Conservation (phyloP, 2,888 invertebrate species). For the Sepiola atlantica region DNA sequence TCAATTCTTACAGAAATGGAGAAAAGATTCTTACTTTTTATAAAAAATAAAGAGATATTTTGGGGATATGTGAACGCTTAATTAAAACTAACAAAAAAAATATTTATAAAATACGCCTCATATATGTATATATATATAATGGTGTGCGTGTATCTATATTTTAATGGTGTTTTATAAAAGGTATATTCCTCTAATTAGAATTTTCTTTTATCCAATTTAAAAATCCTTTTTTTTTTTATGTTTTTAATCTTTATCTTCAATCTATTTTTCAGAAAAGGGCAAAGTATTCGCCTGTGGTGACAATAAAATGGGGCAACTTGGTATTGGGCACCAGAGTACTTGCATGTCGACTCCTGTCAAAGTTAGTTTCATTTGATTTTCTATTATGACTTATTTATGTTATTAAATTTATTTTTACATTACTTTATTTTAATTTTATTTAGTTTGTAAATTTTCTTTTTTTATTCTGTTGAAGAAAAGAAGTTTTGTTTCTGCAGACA, state of each 20-base stretch:
- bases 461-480: too few relatives aligned
- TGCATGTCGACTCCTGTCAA: conserved; percentile 76
- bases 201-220: background rate
- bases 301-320: conserved; percentile 93
- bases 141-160: too few relatives aligned
- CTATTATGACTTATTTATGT: background rate
- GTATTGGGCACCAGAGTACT: conserved; percentile 82
- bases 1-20: too few relatives aligned
- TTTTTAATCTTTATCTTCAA: conserved; percentile 65
- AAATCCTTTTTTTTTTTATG: background rate
- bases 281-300: conserved; percentile 92
- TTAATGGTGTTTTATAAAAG: too few relatives aligned
- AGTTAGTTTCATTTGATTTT: conserved; percentile 64
- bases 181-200: too few relatives aligned
- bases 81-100: too few relatives aligned
- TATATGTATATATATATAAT: too few relatives aligned
- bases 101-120: too few relatives aligned
- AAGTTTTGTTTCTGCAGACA: too few relatives aligned
- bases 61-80: too few relatives aligned
- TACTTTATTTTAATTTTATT: background rate
- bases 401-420: background rate
- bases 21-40: too few relatives aligned
- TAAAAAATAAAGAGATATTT: too few relatives aligned
- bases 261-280: conserved; percentile 81
- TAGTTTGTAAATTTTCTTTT: background rate